Evolutionary conservation across 2,797 vertebrate species (phyloP).

Genomic region (Enteromius mattozi): DNA sequence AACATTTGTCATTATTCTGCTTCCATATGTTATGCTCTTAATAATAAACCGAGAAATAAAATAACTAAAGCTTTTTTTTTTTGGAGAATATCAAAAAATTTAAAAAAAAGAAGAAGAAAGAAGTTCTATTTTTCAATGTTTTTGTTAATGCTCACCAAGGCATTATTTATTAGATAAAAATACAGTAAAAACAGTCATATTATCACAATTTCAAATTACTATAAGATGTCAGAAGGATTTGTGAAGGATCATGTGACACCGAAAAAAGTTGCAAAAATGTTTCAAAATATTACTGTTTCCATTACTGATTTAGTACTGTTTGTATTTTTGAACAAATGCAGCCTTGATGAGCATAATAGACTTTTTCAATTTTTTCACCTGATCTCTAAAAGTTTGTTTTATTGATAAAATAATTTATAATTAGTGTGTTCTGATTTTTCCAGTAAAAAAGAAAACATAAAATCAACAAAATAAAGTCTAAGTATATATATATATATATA

Average conservation of each 20-base stretch:
- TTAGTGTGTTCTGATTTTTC: background rate
- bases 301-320: background rate
- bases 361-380: background rate
- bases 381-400: slow-evolving; percentile 5
- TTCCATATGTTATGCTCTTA: background rate
- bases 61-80: too few species aligned
- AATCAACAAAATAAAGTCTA: background rate
- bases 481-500: too few species aligned
- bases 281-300: background rate
- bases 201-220: background rate
- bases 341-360: background rate
- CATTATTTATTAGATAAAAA: background rate
- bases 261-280: background rate
- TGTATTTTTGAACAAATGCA: background rate
- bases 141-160: background rate
- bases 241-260: too few species aligned
- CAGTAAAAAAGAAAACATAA: background rate
- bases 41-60: background rate
- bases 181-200: background rate
- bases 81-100: too few species aligned
- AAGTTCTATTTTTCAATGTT: background rate
- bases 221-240: background rate
- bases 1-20: background rate
- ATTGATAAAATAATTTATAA: background rate
- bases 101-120: too few species aligned